These are phyloP conservation scores for Onthophagus sagittarius DNA, from an alignment of 2,888 invertebrate species.

Conservation along the genomic window DNA sequence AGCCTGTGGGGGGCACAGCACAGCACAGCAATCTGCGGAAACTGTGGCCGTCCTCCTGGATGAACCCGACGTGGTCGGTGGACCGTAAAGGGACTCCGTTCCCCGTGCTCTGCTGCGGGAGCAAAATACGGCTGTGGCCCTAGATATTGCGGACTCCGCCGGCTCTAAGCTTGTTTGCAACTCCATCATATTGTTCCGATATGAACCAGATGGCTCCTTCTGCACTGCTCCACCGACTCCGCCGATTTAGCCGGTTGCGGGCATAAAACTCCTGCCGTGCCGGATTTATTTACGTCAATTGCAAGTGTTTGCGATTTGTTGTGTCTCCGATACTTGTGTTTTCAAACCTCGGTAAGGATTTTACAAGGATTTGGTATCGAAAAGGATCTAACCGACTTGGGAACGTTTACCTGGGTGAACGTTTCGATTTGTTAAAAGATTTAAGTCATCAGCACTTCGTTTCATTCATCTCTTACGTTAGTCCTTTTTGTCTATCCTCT, in stretches of 20 bases:
- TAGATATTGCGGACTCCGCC: conserved; percentile 28
- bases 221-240: neutral
- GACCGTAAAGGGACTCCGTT: neutral
- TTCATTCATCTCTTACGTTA: too few relatives aligned
- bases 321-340: conserved; percentile 1
- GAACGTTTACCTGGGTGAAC: neutral
- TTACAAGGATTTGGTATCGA: neutral
- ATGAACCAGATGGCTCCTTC: neutral
- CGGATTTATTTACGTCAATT: conserved; percentile 19
- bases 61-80: neutral
- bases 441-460: neutral
- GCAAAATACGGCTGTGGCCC: conserved; percentile 23
- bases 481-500: too few relatives aligned
- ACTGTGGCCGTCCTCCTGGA: neutral
- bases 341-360: neutral
- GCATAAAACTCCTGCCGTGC: conserved; percentile 4
- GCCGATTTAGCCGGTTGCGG: neutral
- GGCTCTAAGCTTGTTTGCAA: conserved; percentile 29
- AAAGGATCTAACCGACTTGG: conserved; percentile 2
- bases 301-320: conserved; percentile 18
- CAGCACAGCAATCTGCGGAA: neutral
- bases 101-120: neutral
- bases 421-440: neutral
- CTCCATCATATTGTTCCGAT: conserved; percentile 27
- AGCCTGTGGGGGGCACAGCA: neutral